Base-by-base conservation (phyloP, 1,140 invertebrate genomes). In the Scylla paramamosain region DNA sequence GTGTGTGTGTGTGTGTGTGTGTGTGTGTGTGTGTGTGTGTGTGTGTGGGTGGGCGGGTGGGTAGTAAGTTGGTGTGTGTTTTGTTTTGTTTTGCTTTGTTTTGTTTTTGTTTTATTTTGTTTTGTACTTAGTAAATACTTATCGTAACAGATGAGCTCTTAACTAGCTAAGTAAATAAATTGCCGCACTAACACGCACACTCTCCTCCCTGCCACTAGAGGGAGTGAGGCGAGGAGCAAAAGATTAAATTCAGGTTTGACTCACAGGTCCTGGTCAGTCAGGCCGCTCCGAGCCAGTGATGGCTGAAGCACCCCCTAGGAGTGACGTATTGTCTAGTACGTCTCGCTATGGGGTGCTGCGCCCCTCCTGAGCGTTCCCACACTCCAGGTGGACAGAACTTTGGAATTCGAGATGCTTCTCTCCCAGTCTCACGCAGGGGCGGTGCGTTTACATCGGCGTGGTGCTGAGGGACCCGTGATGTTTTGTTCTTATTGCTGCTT, bases 311-410 rank as follows among this genome's bases (percentile, higher is more conserved):
- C 52, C 67, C 67, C 67, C 67, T 20, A 20, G 67, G 67, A 77
- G 67, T 77, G 67, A 77, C 67, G 67, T 77, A 77, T 77, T 77
- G 67, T 77, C n/a, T 77, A 77, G 67, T 77, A 20, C 67, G 67
- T n/a, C 67, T 77, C 67, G 20, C 67, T 77, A n/a, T 12, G 67
- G 67, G 67, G 67, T 77, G 67, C 4, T 3, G 67, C 67, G 67
- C 67, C 67, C 67, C 67, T n/a, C 67, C 67, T 77, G 67, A 25
- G 67, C 67, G 67, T 77, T 77, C 67, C 67, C 67, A 77, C 67
- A 77, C 67, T 77, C 67, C 67, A 77, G 67, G 67, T 14, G 67
- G 67, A 77, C 67, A 8, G 67, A 77, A 77, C 67, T 12, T 59
- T 77, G 67, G 20, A 20, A n/a, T n/a, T n/a, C 25, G 8, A n/a